A percentile compares a stretch with the other conserved stretches of the same genome.
These are phyloP conservation scores for Hipparchia semele DNA, from an alignment of 2,888 invertebrate genomes.

Conservation along the genomic window DNA sequence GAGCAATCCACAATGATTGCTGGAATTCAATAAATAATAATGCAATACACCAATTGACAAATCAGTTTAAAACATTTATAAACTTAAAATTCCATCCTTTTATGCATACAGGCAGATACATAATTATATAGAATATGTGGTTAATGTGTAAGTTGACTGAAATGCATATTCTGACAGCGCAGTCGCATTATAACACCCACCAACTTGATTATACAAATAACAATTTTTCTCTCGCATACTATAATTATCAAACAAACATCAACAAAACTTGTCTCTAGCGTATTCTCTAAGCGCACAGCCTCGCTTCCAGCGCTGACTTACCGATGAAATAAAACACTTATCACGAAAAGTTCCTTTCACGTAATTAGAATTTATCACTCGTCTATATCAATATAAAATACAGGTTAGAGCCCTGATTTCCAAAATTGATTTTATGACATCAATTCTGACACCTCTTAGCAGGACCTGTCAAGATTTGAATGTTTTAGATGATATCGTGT, in stretches of 20 bases:
- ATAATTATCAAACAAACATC: conserved; percentile 2
- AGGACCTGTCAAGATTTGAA: neutral
- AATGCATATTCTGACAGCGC: neutral
- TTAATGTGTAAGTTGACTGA: too few species aligned
- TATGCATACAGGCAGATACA: too few species aligned
- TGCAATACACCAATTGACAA: too few species aligned
- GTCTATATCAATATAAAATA: neutral
- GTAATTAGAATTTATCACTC: neutral
- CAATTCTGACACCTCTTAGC: neutral
- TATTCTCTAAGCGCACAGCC: conserved; percentile 3
- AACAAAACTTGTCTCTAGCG: neutral
- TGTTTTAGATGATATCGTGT: too few species aligned
- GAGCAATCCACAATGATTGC: neutral
- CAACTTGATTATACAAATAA: neutral
- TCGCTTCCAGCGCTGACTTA: neutral
- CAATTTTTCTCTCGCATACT: neutral
- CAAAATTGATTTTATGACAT: neutral
- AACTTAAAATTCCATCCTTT: too few species aligned
- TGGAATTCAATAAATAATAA: neutral
- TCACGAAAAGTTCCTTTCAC: neutral
- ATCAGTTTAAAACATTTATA: too few species aligned
- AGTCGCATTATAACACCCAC: conserved; percentile 9
- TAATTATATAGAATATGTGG: too few species aligned
- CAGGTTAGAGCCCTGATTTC: neutral
- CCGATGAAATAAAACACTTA: neutral